Base-by-base conservation (phyloP, 2,888 invertebrate genomes). In the Hartigia nigra region DNA sequence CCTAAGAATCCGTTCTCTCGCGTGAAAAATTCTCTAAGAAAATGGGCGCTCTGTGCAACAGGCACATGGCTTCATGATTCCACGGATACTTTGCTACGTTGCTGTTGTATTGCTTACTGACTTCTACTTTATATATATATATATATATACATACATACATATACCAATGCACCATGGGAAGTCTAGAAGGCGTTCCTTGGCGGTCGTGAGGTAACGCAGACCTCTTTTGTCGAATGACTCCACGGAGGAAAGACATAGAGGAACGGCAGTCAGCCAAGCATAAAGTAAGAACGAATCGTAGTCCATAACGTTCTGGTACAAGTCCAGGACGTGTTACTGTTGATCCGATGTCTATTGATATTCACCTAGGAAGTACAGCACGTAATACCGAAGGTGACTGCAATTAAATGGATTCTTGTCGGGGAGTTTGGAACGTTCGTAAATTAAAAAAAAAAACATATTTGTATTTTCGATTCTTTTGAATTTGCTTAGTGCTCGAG, bases 201-300 rank as follows among this genome's bases (percentile, higher is more conserved):
- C 82, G 83, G 82, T 82, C 82, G 82, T 79, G 79, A 83, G 79
- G 80, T 84, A 80, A 80, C 79, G 81, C 77, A 81, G 78, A 80
- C 79, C 74, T 81, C 74, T 72, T 34, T 72, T 72, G 74, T 77
- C 83, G 82, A 79, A 79, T 79, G 80, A 81, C 78, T 80, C 76
- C 74, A 77, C 76, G 79, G 85, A 84, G 85, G 83, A 86, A 86
- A 85, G 84, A 80, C 82, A 85, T 80, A 83, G 81, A 80, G 80
- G 70, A 69, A 74, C 37, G 32, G 74, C 70, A 82, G 82, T 80
- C 90, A 88, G 87, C 89, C 86, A 85, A 89, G 88, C 91, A 83
- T 89, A 85, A 90, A 90, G 86, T 86, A 87, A 88, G 85, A 83
- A 87, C 86, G 86, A 89, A 88, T 89, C 88, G 85, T 87, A 88